phyloP scores from a whole-genome alignment of 1,140 invertebrate species.

The Chionoecetes opilio region DNA sequence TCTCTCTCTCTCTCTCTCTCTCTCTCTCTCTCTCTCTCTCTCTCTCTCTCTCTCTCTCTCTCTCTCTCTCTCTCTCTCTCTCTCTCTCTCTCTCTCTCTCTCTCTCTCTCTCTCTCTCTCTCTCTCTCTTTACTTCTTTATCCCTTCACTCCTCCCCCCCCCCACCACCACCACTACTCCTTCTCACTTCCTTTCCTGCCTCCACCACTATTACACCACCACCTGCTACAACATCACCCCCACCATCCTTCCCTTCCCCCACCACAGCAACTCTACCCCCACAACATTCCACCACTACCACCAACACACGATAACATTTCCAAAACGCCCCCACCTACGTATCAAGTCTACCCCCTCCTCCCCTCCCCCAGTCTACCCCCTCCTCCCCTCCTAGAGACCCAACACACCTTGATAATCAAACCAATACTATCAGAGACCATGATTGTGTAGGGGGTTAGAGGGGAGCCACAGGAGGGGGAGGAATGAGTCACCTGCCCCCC shows the following conservation, averaged over 20 bases:
- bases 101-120: background rate
- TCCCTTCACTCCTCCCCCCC: background rate
- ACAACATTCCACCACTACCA: background rate
- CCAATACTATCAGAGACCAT: background rate
- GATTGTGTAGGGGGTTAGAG: background rate
- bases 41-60: constrained; percentile 58
- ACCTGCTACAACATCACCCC: background rate
- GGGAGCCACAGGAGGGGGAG: background rate
- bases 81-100: constrained; percentile 25
- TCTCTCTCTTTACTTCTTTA: background rate
- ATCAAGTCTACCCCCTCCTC: too few species aligned
- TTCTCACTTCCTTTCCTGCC: background rate
- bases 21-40: constrained; percentile 49
- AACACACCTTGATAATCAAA: background rate
- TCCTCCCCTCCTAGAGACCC: background rate
- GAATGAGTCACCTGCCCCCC: background rate
- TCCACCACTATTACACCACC: background rate
- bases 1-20: constrained; percentile 41
- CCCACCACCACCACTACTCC: background rate
- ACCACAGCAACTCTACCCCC: background rate
- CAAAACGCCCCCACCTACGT: background rate
- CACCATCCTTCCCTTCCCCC: background rate
- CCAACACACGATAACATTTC: background rate
- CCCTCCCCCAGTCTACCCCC: background rate
- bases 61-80: constrained; percentile 42